Evolutionary conservation across 23 tunicate genomes (phyloP).

Genomic region (Aplidium turbinatum): DNA sequence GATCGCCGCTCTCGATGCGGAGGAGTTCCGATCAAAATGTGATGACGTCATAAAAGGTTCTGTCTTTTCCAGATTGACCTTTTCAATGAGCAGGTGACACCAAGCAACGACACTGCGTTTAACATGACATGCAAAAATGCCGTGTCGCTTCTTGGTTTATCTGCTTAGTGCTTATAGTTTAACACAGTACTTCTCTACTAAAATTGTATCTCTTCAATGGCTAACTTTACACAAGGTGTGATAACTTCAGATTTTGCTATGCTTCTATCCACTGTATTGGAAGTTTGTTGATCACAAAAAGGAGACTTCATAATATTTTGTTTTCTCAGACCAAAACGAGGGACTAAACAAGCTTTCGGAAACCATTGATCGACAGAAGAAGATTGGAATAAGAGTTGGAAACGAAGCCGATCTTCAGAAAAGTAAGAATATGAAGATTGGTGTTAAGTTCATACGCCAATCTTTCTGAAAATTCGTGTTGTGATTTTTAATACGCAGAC

Average conservation of each 20-base stretch:
- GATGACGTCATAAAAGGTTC: not conserved
- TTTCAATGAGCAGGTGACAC: not conserved
- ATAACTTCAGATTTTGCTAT: too few relatives aligned
- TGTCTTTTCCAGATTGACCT: not conserved
- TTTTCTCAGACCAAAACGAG: constrained; percentile 28
- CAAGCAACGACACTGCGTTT: not conserved
- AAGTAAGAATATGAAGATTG: not conserved
- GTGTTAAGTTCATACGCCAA: too few relatives aligned
- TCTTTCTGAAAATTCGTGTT: too few relatives aligned
- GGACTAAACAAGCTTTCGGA: constrained; percentile 31
- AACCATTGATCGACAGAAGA: constrained; percentile 18
- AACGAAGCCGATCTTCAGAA: constrained; percentile 37
- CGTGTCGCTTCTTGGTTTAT: not conserved
- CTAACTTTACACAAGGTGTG: too few relatives aligned
- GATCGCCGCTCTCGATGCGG: not conserved
- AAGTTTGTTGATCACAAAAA: not conserved
- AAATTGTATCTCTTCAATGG: too few relatives aligned
- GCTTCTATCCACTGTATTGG: too few relatives aligned
- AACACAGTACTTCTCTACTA: too few relatives aligned
- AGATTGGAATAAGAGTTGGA: constrained; percentile 31
- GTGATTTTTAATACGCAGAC: too few relatives aligned
- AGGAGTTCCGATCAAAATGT: not conserved
- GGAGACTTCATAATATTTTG: not conserved
- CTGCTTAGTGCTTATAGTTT: too few relatives aligned
- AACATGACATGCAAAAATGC: not conserved